These are phyloP conservation scores for Volucella zonaria DNA, from an alignment of 2,888 invertebrate species.

Conservation along the genomic window DNA sequence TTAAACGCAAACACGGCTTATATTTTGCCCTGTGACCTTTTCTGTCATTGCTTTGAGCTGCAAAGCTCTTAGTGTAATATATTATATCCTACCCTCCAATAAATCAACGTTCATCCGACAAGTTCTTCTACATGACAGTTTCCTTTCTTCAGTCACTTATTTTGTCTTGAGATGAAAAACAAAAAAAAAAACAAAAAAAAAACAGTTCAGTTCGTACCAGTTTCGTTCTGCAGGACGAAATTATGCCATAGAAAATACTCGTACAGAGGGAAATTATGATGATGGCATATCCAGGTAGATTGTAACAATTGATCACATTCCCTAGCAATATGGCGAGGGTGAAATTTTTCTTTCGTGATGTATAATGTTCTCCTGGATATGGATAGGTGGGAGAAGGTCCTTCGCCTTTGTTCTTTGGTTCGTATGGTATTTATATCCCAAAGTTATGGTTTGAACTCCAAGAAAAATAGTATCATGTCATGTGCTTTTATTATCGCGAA, in stretches of 20 bases:
- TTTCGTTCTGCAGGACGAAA: constrained; percentile 50
- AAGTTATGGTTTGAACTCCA: too few relatives aligned
- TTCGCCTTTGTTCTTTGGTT: too few relatives aligned
- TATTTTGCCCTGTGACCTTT: constrained; percentile 41
- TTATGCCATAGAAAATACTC: constrained; percentile 33
- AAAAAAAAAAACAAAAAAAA: too few relatives aligned
- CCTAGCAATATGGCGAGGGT: background rate
- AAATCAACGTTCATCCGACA: constrained; percentile 66
- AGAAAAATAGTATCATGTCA: too few relatives aligned
- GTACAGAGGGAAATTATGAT: constrained; percentile 30
- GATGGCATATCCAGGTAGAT: constrained; percentile 60
- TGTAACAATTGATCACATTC: constrained; percentile 47
- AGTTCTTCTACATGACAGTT: constrained; percentile 39
- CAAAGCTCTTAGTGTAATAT: constrained; percentile 54
- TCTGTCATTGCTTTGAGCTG: constrained; percentile 56
- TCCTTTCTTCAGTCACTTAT: constrained; percentile 30
- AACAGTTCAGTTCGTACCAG: too few relatives aligned
- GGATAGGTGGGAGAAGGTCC: too few relatives aligned
- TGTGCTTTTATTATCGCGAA: too few relatives aligned
- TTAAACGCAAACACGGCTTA: background rate
- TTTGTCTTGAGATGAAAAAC: background rate
- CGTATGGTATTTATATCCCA: too few relatives aligned
- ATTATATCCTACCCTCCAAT: constrained; percentile 61
- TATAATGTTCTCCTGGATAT: too few relatives aligned
- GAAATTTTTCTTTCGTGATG: too few relatives aligned